Conservation (phyloP, 2,888 invertebrate species). For the Dolichomitus sp. region DNA sequence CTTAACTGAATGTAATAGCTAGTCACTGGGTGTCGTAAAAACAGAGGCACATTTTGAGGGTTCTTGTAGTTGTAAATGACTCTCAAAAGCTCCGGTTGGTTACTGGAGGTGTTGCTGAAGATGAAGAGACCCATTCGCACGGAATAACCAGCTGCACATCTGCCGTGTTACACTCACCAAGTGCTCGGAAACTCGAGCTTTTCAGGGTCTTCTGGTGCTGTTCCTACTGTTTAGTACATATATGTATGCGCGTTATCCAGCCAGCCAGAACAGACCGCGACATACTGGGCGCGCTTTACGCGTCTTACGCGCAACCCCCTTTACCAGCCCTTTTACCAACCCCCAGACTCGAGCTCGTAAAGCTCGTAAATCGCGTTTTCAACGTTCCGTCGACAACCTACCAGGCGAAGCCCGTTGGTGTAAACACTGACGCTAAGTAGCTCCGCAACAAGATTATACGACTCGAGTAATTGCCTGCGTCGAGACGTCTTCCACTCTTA, state of each 20-base stretch:
- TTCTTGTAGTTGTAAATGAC: constrained; percentile 16
- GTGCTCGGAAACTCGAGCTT: constrained; percentile 52
- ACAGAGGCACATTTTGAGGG: background rate
- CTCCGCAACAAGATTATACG: constrained; percentile 71
- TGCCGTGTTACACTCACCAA: background rate
- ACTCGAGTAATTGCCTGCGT: constrained; percentile 70
- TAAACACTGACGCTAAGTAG: constrained; percentile 76
- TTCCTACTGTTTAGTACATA: background rate
- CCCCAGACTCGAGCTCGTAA: constrained; percentile 70
- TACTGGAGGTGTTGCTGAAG: constrained; percentile 25
- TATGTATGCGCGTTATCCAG: constrained; percentile 13
- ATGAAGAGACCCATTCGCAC: constrained; percentile 27
- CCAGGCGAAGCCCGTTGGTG: constrained; percentile 58
- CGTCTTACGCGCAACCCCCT: constrained; percentile 52
- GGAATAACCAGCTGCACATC: constrained; percentile 3
- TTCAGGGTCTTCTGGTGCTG: constrained; percentile 52
- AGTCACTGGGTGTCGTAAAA: background rate
- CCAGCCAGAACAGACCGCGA: constrained; percentile 6
- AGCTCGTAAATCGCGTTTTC: constrained; percentile 75
- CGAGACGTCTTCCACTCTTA: constrained; percentile 65
- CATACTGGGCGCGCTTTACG: constrained; percentile 40
- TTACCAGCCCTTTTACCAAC: too few relatives aligned
- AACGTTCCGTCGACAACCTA: constrained; percentile 64
- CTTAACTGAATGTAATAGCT: background rate
- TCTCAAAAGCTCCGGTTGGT: constrained; percentile 19